phyloP scores from a whole-genome alignment of 30 jellyfish, hydroid and myxozoan species.

The Aurelia coerulea region DNA sequence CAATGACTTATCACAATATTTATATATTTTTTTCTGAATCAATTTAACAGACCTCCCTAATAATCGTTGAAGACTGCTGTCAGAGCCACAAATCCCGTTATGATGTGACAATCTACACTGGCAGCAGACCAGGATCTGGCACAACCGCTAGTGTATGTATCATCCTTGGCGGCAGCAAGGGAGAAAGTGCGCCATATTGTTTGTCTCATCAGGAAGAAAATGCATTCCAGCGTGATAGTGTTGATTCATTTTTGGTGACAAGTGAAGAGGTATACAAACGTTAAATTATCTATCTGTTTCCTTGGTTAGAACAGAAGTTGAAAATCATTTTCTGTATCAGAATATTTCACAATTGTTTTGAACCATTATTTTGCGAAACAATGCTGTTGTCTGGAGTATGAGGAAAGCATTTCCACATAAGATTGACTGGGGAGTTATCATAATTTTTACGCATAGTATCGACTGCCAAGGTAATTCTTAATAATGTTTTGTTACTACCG shows the following conservation, averaged over 20 bases:
- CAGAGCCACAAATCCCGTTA: slow-evolving; percentile 41
- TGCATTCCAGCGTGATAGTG: slow-evolving; percentile 68
- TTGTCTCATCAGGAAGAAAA: slow-evolving; percentile 22
- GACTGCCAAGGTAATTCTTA: not conserved
- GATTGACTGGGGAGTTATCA: too few species aligned
- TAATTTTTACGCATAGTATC: not conserved
- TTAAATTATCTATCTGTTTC: too few species aligned
- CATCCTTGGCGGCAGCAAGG: slow-evolving; percentile 60
- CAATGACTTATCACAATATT: not conserved
- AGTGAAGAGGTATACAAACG: slow-evolving; percentile 14
- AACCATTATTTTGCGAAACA: too few species aligned
- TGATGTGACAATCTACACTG: slow-evolving; percentile 75
- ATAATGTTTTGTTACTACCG: too few species aligned
- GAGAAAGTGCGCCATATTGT: slow-evolving; percentile 60
- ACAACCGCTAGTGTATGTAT: slow-evolving; percentile 68
- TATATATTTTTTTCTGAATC: not conserved
- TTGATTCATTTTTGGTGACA: slow-evolving; percentile 65
- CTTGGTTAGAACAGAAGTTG: not conserved
- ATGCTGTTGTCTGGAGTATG: not conserved
- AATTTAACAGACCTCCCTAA: slow-evolving; percentile 20
- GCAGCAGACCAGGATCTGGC: slow-evolving; percentile 88
- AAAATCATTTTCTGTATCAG: not conserved
- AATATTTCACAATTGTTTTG: too few species aligned
- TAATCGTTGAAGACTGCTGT: slow-evolving; percentile 36
- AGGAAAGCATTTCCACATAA: not conserved